Conservation (phyloP, 2,113 vertebrate genomes). For the Manacus vitellinus region DNA sequence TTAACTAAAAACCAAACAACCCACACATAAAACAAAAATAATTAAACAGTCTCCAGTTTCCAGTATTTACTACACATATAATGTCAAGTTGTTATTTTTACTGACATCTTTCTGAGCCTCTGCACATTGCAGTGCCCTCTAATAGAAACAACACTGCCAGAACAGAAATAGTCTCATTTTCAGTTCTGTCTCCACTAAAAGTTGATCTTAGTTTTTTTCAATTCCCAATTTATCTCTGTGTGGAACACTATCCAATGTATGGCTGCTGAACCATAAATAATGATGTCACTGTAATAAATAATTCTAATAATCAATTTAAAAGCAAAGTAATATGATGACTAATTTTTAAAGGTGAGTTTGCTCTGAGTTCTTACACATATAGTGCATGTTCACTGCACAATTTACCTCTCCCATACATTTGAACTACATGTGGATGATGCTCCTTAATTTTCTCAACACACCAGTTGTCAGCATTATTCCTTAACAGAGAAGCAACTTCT, state of each 20-base stretch:
- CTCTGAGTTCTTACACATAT: not conserved
- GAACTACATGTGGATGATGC: not conserved
- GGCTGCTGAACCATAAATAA: not conserved
- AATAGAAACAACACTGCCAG: not conserved
- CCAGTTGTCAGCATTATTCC: not conserved
- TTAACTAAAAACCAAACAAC: not conserved
- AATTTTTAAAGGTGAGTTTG: not conserved
- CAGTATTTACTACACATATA: not conserved
- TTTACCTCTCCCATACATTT: not conserved
- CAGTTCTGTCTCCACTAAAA: not conserved
- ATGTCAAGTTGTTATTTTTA: not conserved
- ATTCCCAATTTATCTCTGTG: not conserved
- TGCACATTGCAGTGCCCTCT: fast-evolving
- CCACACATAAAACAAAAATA: not conserved
- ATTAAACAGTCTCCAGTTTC: not conserved
- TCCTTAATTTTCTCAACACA: not conserved
- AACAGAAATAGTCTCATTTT: not conserved
- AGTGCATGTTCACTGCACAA: not conserved
- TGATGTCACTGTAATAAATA: not conserved
- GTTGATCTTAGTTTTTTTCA: not conserved
- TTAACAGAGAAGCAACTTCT: not conserved
- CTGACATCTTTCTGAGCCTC: not conserved
- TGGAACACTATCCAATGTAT: not conserved
- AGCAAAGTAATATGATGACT: not conserved
- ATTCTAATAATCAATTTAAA: not conserved